Conservation (phyloP, 2,888 invertebrate species). For the Apotomis capreana region DNA sequence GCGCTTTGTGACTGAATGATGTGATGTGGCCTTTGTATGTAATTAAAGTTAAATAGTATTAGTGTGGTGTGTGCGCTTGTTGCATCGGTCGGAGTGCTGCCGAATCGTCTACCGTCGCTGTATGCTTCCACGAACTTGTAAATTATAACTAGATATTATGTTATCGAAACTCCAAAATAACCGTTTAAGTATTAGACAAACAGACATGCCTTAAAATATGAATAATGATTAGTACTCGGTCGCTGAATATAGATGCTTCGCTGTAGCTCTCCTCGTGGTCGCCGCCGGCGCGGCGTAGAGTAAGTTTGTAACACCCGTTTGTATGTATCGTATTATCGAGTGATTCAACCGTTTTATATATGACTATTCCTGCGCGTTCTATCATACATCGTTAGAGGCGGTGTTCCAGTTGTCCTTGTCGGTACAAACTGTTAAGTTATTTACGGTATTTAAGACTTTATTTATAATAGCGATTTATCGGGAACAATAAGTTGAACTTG, state of each 20-base stretch:
- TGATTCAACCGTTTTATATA: constrained; percentile 74
- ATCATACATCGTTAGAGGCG: constrained; percentile 59
- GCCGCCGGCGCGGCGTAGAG: constrained; percentile 18
- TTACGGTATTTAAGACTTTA: constrained; percentile 70
- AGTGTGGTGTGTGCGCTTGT: constrained; percentile 76
- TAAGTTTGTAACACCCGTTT: constrained; percentile 38
- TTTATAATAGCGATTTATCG: constrained; percentile 76
- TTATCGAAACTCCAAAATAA: constrained; percentile 64
- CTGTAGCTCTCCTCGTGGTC: constrained; percentile 16
- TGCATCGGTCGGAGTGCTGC: constrained; percentile 71
- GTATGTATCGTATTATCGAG: constrained; percentile 65
- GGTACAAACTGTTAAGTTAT: constrained; percentile 80
- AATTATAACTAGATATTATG: constrained; percentile 54
- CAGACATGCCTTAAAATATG: constrained; percentile 69
- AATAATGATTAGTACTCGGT: constrained; percentile 43
- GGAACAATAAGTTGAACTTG: constrained; percentile 79
- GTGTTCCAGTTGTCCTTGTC: constrained; percentile 76
- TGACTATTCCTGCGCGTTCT: constrained; percentile 79
- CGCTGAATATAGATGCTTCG: constrained; percentile 26
- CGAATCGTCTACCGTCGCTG: constrained; percentile 63
- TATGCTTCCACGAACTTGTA: constrained; percentile 75
- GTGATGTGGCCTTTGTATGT: constrained; percentile 83
- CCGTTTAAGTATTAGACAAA: constrained; percentile 71
- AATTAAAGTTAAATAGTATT: constrained; percentile 70
- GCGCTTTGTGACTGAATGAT: constrained; percentile 83